phyloP scores from a whole-genome alignment of 2,797 vertebrate species.

The Morelia viridis region DNA sequence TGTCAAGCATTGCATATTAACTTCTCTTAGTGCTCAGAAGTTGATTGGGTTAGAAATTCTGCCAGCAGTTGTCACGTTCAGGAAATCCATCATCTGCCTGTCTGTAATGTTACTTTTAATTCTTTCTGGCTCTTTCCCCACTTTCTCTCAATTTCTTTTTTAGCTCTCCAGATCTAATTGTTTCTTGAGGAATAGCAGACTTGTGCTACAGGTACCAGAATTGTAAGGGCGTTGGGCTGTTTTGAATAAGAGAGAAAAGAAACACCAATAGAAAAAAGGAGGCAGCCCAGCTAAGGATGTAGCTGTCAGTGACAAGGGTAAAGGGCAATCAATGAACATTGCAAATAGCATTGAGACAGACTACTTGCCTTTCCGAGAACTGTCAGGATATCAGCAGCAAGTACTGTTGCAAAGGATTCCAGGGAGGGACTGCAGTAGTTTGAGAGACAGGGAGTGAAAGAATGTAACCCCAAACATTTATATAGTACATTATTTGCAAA shows the following conservation, averaged over 20 bases:
- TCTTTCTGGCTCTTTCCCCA: neutral
- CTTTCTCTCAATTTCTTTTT: slow-evolving; percentile 8
- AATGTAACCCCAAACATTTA: neutral
- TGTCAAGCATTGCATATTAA: neutral
- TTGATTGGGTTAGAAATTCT: slow-evolving; percentile 1
- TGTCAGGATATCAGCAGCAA: neutral
- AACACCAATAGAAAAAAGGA: neutral
- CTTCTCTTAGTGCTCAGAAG: neutral
- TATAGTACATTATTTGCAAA: neutral
- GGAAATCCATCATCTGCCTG: neutral
- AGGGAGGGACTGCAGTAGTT: neutral
- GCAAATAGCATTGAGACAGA: neutral
- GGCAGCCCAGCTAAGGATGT: neutral
- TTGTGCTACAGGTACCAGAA: neutral
- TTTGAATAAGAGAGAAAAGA: neutral
- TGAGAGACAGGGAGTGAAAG: neutral
- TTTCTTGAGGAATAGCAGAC: neutral
- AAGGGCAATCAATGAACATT: neutral
- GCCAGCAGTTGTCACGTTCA: neutral
- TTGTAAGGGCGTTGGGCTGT: neutral
- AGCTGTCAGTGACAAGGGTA: neutral
- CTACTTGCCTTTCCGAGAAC: neutral
- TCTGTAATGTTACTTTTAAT: neutral
- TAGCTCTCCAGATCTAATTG: neutral
- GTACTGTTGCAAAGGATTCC: neutral